These are phyloP conservation scores for Zygogramma bicolorata DNA, from an alignment of 2,888 invertebrate genomes.

Conservation along the genomic window DNA sequence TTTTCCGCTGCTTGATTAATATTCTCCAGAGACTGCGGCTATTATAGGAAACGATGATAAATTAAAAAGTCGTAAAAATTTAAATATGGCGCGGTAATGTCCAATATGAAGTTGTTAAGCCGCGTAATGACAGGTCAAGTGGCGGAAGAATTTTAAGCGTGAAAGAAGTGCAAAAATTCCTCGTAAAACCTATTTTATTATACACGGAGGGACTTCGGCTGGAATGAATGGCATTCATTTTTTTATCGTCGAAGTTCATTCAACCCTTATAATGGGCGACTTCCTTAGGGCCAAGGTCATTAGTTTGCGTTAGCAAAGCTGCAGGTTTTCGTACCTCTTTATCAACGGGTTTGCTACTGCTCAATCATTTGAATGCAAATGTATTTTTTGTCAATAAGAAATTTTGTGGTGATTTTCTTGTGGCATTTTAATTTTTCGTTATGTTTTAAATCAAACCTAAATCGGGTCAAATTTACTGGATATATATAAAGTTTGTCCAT, in stretches of 20 bases:
- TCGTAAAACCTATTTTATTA: constrained; percentile 31
- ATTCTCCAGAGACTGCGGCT: constrained; percentile 50
- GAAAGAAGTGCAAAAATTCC: constrained; percentile 36
- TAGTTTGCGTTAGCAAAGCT: neutral
- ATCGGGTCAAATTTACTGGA: no score
- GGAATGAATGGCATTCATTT: constrained; percentile 27
- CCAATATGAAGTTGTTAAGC: constrained; percentile 51
- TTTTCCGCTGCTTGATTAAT: constrained; percentile 43
- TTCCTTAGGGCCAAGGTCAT: neutral
- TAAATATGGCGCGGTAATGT: constrained; percentile 46
- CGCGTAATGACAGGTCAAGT: constrained; percentile 42
- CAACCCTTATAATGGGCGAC: neutral
- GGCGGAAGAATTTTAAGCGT: constrained; percentile 46
- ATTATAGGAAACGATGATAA: constrained; percentile 58
- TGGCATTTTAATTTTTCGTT: no score
- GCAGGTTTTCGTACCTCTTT: neutral
- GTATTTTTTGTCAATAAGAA: no score
- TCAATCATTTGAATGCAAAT: no score
- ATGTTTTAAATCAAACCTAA: no score
- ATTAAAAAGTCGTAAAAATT: constrained; percentile 59
- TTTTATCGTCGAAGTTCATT: constrained; percentile 16
- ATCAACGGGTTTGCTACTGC: no score
- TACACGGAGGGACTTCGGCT: constrained; percentile 28
- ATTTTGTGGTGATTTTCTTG: no score
- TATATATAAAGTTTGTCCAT: no score